These are phyloP conservation scores for Frankliniella intonsa DNA, from an alignment of 2,888 invertebrate species.

Conservation along the genomic window DNA sequence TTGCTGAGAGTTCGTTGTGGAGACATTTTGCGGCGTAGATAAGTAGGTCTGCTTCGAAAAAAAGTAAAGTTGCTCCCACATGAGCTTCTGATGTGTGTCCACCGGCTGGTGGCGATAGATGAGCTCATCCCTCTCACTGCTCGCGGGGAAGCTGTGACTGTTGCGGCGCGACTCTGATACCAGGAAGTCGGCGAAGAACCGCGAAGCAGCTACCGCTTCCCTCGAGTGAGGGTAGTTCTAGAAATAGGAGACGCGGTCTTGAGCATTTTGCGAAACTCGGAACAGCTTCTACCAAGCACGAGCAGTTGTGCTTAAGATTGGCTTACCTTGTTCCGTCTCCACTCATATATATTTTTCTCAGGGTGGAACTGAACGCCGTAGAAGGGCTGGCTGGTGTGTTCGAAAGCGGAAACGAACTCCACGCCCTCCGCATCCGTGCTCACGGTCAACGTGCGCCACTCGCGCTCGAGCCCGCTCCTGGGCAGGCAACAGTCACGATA, in stretches of 20 bases:
- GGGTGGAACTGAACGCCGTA: constrained; percentile 17
- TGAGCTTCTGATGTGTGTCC: constrained; percentile 54
- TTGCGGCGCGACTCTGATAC: constrained; percentile 56
- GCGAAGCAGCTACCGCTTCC: constrained; percentile 35
- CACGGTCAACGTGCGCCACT: background rate
- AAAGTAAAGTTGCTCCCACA: constrained; percentile 62
- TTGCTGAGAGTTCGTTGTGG: no score
- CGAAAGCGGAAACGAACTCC: background rate
- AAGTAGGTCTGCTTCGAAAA: constrained; percentile 46
- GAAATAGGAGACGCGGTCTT: background rate
- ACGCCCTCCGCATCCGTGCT: background rate
- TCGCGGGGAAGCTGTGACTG: constrained; percentile 53
- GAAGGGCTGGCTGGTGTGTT: background rate
- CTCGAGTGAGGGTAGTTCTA: constrained; percentile 35
- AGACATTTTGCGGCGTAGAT: no score
- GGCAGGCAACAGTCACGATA: background rate
- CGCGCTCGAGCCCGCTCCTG: background rate
- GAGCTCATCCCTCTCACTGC: constrained; percentile 52
- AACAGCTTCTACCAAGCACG: no score
- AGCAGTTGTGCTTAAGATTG: background rate
- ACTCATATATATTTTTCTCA: constrained; percentile 6
- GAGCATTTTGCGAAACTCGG: no score
- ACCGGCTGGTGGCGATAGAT: constrained; percentile 66
- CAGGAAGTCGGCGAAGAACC: constrained; percentile 39
- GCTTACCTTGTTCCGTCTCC: background rate